These are phyloP conservation scores for Meda fulgida DNA, from an alignment of 2,797 vertebrate genomes.

Conservation along the genomic window DNA sequence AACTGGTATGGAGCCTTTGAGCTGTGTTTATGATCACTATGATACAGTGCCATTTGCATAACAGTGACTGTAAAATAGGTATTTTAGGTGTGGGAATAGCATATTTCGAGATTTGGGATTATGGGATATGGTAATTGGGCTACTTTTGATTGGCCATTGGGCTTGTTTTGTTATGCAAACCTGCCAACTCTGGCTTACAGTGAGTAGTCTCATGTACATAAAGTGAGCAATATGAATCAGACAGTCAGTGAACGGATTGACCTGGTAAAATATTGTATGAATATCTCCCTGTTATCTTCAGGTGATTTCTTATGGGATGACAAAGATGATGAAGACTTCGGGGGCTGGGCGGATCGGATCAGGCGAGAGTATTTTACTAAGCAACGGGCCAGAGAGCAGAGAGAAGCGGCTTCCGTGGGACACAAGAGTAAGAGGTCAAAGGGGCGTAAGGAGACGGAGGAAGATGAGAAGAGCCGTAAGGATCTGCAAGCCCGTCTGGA, in stretches of 20 bases:
- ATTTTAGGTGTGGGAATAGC: background rate
- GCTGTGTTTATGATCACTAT: background rate
- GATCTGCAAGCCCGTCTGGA: constrained; percentile 70
- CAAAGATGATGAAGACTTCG: constrained; percentile 78
- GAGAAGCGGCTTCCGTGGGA: constrained; percentile 57
- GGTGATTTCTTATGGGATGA: constrained; percentile 75
- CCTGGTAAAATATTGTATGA: background rate
- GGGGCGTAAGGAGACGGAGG: constrained; percentile 55
- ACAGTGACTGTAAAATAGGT: background rate
- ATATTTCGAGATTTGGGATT: background rate
- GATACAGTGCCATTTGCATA: background rate
- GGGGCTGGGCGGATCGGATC: constrained; percentile 81
- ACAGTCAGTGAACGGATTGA: background rate
- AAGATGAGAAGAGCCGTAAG: constrained; percentile 62
- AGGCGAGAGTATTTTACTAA: constrained; percentile 79
- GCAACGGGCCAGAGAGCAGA: constrained; percentile 71
- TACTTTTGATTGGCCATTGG: background rate
- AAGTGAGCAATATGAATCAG: background rate
- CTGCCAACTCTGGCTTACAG: background rate
- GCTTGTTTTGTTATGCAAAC: background rate
- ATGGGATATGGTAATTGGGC: background rate
- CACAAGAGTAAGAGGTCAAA: constrained; percentile 61
- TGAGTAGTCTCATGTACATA: background rate
- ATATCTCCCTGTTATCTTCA: constrained; percentile 54
- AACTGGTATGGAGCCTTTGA: background rate